Evolutionary conservation across 1,140 invertebrate species (phyloP).

Genomic region (Tyrophagus putrescentiae): DNA sequence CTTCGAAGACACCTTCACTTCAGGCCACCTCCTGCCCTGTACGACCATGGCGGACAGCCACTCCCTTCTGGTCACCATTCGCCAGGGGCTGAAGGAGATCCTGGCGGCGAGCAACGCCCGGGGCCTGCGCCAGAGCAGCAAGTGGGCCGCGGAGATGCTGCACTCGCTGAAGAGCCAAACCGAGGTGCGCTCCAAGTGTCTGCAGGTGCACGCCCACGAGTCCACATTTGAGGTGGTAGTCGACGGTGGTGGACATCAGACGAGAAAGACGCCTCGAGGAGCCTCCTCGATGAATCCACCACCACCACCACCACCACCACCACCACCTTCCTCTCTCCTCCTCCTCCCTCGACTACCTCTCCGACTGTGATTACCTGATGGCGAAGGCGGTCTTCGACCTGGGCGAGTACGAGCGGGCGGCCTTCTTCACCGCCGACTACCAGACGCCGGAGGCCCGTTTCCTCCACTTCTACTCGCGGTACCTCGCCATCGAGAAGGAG

Average conservation of each 20-base stretch:
- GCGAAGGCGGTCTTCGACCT: conserved; percentile 81
- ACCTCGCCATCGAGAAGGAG: conserved; percentile 40
- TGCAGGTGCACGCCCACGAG: background rate
- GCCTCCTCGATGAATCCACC: background rate
- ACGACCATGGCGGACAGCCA: no score
- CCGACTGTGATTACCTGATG: conserved; percentile 45
- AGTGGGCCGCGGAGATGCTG: conserved; percentile 26
- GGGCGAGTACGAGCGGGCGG: conserved; percentile 78
- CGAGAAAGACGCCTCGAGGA: background rate
- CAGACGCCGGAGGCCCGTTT: conserved; percentile 49
- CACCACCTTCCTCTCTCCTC: background rate
- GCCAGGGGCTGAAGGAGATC: background rate
- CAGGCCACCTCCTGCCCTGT: no score
- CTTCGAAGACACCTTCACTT: no score
- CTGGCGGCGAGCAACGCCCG: conserved; percentile 1
- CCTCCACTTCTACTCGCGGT: conserved; percentile 65
- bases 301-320: background rate
- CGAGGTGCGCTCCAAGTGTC: background rate
- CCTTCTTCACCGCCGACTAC: conserved; percentile 60
- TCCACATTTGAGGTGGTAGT: conserved; percentile 8
- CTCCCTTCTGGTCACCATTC: background rate
- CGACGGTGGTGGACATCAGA: background rate
- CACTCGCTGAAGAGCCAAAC: conserved; percentile 1
- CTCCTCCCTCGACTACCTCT: background rate
- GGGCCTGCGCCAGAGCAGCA: conserved; percentile 25